Evolutionary conservation across 2,113 vertebrate genomes (phyloP).

Genomic region (Alouatta palliata): DNA sequence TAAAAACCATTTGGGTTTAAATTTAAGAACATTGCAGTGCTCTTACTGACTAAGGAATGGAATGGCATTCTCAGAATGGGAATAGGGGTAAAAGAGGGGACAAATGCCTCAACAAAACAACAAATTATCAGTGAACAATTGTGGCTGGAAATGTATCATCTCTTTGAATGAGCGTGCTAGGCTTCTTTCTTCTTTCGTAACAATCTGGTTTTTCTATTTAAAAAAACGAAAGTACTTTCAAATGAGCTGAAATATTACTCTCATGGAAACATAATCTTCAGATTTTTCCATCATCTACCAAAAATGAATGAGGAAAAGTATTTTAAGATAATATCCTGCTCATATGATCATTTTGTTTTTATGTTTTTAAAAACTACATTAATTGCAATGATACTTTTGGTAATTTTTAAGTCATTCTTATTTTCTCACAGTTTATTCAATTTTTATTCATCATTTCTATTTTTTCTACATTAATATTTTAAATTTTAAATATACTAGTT

Average conservation of each 20-base stretch:
- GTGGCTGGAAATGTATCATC: not conserved
- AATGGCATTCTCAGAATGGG: not conserved
- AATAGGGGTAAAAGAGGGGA: not conserved
- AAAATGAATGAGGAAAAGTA: not conserved
- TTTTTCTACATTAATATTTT: not conserved
- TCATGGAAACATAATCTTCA: not conserved
- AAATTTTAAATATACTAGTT: not conserved
- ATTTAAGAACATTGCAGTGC: not conserved
- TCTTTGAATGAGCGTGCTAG: not conserved
- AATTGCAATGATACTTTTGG: not conserved
- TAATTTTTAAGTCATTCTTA: not conserved
- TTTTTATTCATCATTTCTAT: not conserved
- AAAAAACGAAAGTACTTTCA: slow-evolving; percentile 42
- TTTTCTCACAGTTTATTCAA: not conserved
- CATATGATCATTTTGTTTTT: not conserved
- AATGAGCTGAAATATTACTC: slow-evolving; percentile 31
- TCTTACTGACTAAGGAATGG: not conserved
- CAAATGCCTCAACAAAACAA: not conserved
- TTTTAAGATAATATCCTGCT: not conserved
- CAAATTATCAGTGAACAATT: not conserved
- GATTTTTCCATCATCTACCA: not conserved
- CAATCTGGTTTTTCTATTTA: slow-evolving; percentile 37
- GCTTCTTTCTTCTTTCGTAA: not conserved
- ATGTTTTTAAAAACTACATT: not conserved
- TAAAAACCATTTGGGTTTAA: not conserved